A percentile compares a stretch with the other conserved stretches of the same genome.
Conservation (phyloP, 2,888 invertebrate genomes). For the Nysson spinosus region DNA sequence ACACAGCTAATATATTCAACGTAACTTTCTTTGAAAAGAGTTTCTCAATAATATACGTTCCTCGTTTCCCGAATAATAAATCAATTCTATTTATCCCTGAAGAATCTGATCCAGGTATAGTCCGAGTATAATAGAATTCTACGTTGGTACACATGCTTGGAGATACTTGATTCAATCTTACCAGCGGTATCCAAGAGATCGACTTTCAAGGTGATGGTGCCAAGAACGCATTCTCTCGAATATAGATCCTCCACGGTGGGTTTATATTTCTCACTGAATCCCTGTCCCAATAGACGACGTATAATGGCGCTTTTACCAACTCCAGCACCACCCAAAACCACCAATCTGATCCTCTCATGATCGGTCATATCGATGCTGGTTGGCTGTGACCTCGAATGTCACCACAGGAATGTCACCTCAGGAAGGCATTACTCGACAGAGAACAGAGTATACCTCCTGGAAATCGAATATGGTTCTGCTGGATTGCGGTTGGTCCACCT, state of each 20-base stretch:
- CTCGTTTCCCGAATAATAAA: too few relatives aligned
- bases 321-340: constrained; percentile 88
- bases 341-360: constrained; percentile 88
- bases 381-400: constrained; percentile 23
- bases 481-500: too few relatives aligned
- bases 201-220: constrained; percentile 85
- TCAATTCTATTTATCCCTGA: too few relatives aligned
- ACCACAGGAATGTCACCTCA: constrained; percentile 23
- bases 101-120: too few relatives aligned
- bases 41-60: too few relatives aligned
- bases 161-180: constrained; percentile 27
- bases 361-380: constrained; percentile 80
- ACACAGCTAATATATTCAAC: too few relatives aligned
- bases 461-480: neutral
- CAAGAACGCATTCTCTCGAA: constrained; percentile 89
- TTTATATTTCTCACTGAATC: constrained; percentile 88
- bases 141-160: too few relatives aligned
- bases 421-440: constrained; percentile 33
- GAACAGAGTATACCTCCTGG: neutral
- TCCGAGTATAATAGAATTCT: too few relatives aligned
- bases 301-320: constrained; percentile 93
- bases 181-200: constrained; percentile 75
- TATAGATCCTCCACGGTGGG: constrained; percentile 94
- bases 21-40: too few relatives aligned
- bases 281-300: constrained; percentile 87